phyloP scores from a whole-genome alignment of 2,888 invertebrate species.

The Alsophila aescularia region DNA sequence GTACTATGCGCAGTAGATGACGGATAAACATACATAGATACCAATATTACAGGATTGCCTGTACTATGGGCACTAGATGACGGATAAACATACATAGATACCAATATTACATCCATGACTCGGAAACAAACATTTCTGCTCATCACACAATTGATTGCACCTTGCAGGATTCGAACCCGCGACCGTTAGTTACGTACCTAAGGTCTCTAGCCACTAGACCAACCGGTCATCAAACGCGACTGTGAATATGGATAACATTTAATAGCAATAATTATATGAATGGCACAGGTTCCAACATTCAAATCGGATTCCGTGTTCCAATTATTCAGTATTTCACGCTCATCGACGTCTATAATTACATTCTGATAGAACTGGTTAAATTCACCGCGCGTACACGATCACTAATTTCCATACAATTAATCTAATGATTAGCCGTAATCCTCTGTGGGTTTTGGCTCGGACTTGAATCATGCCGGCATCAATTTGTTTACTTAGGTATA shows the following conservation, averaged over 20 bases:
- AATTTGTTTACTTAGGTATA: constrained; percentile 46
- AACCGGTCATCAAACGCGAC: no score
- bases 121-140: no score
- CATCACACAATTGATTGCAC: no score
- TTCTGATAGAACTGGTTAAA: constrained; percentile 77
- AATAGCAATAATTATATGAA: constrained; percentile 18
- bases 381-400: constrained; percentile 64
- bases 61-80: no score
- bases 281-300: constrained; percentile 35
- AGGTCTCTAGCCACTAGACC: no score
- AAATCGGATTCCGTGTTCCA: constrained; percentile 56
- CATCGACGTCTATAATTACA: constrained; percentile 79
- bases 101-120: no score
- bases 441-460: constrained; percentile 57
- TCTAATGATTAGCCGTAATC: constrained; percentile 76
- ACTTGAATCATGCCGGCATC: constrained; percentile 45
- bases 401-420: constrained; percentile 79
- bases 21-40: no score
- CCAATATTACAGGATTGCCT: no score
- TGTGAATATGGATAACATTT: constrained; percentile 13
- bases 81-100: no score
- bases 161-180: no score
- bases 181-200: no score
- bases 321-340: constrained; percentile 78
- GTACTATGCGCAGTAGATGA: no score